Evolutionary conservation across 2,888 invertebrate genomes (phyloP).

Genomic region (Drosophila neoperkinsi): DNA sequence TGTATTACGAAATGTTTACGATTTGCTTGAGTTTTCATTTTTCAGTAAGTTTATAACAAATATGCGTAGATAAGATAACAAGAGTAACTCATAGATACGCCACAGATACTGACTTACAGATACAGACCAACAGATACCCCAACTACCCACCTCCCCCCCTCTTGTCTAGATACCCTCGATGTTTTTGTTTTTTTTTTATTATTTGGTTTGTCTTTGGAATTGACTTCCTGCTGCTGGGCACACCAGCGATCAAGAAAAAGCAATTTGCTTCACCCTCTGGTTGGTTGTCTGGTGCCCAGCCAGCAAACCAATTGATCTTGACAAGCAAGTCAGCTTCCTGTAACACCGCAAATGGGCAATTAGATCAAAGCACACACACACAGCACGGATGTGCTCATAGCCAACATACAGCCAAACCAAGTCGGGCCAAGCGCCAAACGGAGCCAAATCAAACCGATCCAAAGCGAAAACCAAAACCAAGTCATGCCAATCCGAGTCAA

Average conservation of each 20-base stretch:
- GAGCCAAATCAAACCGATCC: neutral
- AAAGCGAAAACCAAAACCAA: slow-evolving; percentile 11
- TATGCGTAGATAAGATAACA: slow-evolving; percentile 71
- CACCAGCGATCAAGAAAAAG: neutral
- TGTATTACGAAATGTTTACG: slow-evolving; percentile 78
- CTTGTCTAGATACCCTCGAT: no score
- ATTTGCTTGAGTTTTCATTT: slow-evolving; percentile 69
- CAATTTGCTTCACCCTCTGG: slow-evolving; percentile 1
- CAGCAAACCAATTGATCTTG: slow-evolving; percentile 43
- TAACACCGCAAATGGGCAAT: slow-evolving; percentile 65
- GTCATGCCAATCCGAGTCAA: slow-evolving; percentile 10
- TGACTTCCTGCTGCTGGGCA: slow-evolving; percentile 37
- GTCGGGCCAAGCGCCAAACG: slow-evolving; percentile 1
- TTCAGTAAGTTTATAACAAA: slow-evolving; percentile 78
- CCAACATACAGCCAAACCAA: slow-evolving; percentile 23
- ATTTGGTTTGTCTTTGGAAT: slow-evolving; percentile 19
- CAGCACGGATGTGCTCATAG: slow-evolving; percentile 50
- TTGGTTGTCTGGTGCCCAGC: neutral
- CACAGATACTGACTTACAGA: slow-evolving; percentile 13
- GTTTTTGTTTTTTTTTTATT: neutral
- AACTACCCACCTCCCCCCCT: neutral
- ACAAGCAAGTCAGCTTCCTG: slow-evolving; percentile 69
- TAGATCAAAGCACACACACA: slow-evolving; percentile 56
- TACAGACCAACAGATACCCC: neutral
- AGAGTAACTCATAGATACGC: slow-evolving; percentile 57